These are phyloP conservation scores for Nyctereutes procyonoides DNA, from an alignment of 2,113 vertebrate species.

Conservation along the genomic window DNA sequence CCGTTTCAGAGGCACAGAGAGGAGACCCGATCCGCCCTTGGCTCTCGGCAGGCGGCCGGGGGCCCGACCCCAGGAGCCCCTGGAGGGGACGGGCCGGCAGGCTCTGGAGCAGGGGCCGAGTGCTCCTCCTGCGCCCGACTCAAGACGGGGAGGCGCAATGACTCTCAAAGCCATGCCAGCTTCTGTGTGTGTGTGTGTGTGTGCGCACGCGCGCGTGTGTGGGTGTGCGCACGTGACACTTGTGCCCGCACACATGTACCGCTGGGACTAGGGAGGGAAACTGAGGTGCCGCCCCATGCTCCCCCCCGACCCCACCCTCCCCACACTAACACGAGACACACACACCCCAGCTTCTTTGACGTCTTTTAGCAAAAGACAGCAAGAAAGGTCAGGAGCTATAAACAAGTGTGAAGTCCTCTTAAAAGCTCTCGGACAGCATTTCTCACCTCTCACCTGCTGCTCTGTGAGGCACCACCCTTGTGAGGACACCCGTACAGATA, in stretches of 20 bases:
- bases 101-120: neutral
- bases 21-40: constrained; percentile 82
- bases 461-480: neutral
- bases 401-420: neutral
- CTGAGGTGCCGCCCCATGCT: too few species aligned
- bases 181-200: neutral
- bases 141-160: neutral
- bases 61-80: constrained; percentile 70
- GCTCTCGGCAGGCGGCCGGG: constrained; percentile 60
- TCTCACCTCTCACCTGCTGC: neutral
- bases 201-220: neutral
- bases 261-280: neutral
- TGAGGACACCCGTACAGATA: neutral
- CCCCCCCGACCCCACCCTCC: neutral
- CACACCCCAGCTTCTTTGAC: neutral
- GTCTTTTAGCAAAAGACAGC: neutral
- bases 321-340: neutral
- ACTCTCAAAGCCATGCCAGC: neutral
- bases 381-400: neutral
- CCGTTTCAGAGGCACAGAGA: constrained; percentile 82
- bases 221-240: too few species aligned
- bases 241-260: neutral
- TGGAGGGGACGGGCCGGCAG: neutral
- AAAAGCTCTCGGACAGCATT: neutral
- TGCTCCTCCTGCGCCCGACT: neutral